Conservation (phyloP, 2,797 vertebrate species). For the Cheirogaleus major region DNA sequence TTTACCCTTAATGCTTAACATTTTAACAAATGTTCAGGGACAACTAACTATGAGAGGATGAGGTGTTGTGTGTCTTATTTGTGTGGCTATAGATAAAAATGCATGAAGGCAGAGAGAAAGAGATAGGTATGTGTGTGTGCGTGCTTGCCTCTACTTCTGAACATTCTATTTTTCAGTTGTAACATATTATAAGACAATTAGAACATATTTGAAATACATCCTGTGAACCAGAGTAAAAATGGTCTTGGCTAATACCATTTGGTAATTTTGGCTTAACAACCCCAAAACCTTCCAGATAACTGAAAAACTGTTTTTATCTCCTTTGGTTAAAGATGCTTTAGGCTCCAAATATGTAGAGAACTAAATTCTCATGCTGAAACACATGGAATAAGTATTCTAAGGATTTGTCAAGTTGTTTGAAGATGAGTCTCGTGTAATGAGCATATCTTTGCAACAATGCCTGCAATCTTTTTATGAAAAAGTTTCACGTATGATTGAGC, state of each 20-base stretch:
- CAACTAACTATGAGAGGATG: neutral
- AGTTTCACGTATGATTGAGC: neutral
- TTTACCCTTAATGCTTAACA: neutral
- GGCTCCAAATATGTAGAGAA: neutral
- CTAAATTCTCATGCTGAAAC: neutral
- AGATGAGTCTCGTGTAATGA: neutral
- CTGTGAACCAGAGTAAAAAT: neutral
- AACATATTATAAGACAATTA: neutral
- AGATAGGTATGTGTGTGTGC: neutral
- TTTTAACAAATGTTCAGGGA: constrained; percentile 19
- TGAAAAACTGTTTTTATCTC: neutral
- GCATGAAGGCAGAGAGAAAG: neutral
- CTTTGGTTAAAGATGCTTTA: neutral
- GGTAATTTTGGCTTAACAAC: neutral
- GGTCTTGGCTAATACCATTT: neutral
- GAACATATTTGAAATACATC: neutral
- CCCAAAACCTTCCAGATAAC: neutral
- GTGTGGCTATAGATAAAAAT: neutral
- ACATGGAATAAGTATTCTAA: neutral
- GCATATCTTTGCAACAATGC: neutral
- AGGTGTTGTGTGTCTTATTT: neutral
- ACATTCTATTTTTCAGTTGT: neutral
- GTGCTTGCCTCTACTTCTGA: neutral
- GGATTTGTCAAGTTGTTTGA: neutral
- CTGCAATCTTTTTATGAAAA: neutral